Evolutionary conservation across 2,888 invertebrate genomes (phyloP), one percentile per base, ranked within the genome.

Genomic region (Lottia gigantea): DNA sequence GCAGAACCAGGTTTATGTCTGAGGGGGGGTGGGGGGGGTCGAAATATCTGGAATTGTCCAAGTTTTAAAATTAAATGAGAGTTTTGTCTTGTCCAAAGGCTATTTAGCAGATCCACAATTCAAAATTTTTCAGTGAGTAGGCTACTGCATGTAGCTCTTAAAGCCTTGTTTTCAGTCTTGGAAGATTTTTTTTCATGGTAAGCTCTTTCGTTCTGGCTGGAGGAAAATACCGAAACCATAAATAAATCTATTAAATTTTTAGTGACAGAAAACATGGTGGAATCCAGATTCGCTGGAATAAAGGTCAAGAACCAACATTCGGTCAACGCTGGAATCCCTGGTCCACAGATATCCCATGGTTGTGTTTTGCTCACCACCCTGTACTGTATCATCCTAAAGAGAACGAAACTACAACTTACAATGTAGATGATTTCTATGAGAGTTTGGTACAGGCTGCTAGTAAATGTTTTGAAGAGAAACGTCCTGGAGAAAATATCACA

Each of bases 331-430:
- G 95, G 95, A 95, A 95, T 88, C 95, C 95, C 0, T 94, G 94
- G 89, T 92, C 92, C 76, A 92, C 92, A 73, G 92, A 93, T 72
- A 93, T 95, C 74, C 95, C 95, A 0, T 94, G 93, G 89, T 88
- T 92, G 46, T 95, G 95, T 0, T 93, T 93, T 80, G 92, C 94
- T 0, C 94, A 94, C 70, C 95, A 95, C 89, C 95, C 95, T 11
- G 76, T 89, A 31, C 77, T 88, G 47, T 88, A 88, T 83, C 85
- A 84, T 74, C 81, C 82, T 1, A 83, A 86, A 67, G 87, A 87
- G 71, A 80, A 78, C 3, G 88, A 89, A 70, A 88, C 87, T 0
- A 78, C 80, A 25, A 86, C 85, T 16, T 88, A 85, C 78, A 88
- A 89, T 68, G 88, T 88, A 4, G 89, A 90, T 71, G 88, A 89